These are phyloP conservation scores for Petrolisthes cinctipes DNA, from an alignment of 2,888 invertebrate species.

Conservation along the genomic window DNA sequence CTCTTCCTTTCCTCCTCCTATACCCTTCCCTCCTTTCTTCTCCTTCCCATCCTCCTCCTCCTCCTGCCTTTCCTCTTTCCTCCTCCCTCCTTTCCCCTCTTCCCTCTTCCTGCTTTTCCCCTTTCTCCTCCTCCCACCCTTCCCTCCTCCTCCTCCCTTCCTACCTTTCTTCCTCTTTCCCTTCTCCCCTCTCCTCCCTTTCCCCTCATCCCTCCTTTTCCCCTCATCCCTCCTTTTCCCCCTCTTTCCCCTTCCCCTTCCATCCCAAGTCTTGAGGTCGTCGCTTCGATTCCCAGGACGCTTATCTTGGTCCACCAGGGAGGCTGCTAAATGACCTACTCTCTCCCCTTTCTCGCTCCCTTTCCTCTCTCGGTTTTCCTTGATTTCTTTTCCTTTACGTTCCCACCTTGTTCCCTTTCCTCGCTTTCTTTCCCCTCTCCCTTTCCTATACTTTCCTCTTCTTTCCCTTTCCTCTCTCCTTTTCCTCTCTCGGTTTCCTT, in stretches of 20 bases:
- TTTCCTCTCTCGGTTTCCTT: not conserved
- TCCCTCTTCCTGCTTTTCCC: not conserved
- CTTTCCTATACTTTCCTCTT: too few relatives aligned
- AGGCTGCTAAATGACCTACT: not conserved
- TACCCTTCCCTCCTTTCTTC: not conserved
- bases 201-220: too few relatives aligned
- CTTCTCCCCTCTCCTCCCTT: not conserved
- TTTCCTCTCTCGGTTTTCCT: slow-evolving; percentile 7
- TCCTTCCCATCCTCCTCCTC: not conserved
- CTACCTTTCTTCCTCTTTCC: not conserved
- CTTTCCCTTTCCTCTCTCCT: not conserved
- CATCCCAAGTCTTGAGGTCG: not conserved
- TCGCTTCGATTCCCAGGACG: slow-evolving; percentile 10
- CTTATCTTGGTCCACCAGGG: slow-evolving; percentile 5
- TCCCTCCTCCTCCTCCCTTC: not conserved
- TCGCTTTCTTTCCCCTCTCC: not conserved
- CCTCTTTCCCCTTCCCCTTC: not conserved
- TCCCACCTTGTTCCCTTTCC: not conserved
- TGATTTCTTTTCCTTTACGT: too few relatives aligned
- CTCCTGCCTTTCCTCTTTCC: not conserved
- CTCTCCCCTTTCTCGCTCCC: slow-evolving; percentile 6
- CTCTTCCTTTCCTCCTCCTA: not conserved
- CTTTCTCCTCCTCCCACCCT: not conserved
- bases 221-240: not conserved
- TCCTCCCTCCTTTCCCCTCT: not conserved